phyloP scores from a whole-genome alignment of 2,888 invertebrate species.

The Lycaena phlaeas region DNA sequence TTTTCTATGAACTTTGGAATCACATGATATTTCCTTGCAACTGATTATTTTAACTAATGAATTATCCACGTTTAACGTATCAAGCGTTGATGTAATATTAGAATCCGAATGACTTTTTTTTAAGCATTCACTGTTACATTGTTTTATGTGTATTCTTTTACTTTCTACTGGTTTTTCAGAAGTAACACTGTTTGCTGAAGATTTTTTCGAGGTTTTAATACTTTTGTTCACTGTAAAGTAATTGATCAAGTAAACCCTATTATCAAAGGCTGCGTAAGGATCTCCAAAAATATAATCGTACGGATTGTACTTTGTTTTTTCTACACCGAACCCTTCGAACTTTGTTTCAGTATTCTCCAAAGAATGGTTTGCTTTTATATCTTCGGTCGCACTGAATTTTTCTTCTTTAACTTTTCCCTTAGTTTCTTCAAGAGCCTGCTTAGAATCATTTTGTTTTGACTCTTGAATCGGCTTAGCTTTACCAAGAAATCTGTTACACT shows the following conservation, averaged over 20 bases:
- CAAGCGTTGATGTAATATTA: neutral
- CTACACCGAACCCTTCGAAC: no score
- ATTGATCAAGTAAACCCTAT: conserved; percentile 42
- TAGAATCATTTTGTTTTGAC: neutral
- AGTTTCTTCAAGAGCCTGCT: neutral
- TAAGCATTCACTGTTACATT: no score
- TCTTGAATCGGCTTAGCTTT: neutral
- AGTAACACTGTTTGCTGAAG: neutral
- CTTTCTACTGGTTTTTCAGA: no score
- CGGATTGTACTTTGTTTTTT: conserved; percentile 27
- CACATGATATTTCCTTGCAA: conserved; percentile 28
- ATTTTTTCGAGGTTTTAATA: neutral
- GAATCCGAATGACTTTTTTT: neutral
- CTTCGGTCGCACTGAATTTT: neutral
- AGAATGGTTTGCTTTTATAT: neutral
- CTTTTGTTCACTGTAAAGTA: conserved; percentile 48
- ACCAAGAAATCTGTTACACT: neutral
- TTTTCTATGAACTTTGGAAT: conserved; percentile 18
- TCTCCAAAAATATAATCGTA: conserved; percentile 45
- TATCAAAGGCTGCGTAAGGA: conserved; percentile 26
- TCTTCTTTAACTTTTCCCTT: neutral
- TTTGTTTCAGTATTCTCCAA: neutral
- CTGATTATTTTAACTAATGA: conserved; percentile 23
- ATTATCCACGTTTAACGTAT: no score
- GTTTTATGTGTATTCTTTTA: no score